Base-by-base conservation (phyloP, 2,797 vertebrate genomes). In the Arctocebus calabarensis region DNA sequence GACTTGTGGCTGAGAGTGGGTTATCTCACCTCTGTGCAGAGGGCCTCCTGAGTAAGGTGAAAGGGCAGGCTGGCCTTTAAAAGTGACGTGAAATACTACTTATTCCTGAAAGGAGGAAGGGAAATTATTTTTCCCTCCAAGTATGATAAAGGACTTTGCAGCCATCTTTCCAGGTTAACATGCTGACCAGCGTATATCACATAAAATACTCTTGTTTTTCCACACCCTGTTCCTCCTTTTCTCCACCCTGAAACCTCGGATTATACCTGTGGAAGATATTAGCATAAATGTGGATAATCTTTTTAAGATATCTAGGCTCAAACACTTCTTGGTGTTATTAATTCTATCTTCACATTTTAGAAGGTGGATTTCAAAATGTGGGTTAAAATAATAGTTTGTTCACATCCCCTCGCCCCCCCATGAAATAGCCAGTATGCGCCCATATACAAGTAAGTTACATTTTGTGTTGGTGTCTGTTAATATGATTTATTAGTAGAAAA, bases 1-100 rank as follows among this genome's bases (percentile, higher is more conserved):
- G 97, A 98, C 97, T 98, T 98, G 97, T 96, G 97, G 96, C 97
- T 98, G 97, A 96, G 96, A 98, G 96, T 95, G 96, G 45, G 61
- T 98, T 98, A 98, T 98, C 98, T 98, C 96, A 48, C 96, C 97
- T 98, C 98, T 97, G 97, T 98, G 97, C 71, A 97, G 95, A 96
- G 98, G 83, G 74, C 79, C 91, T 97, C 97, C 45, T 32, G 91
- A 94, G 97, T 95, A 96, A 96, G 97, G 93, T 86, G 97, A 98
- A 98, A 98, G 97, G 96, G 97, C 88, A 93, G 98, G 96, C 86
- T 84, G 27, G 70, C 32, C 81, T 97, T 97, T 88, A 52, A 94
- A 96, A 94, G 22, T 95, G 97, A 97, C 88, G 89, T 94, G 96
- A 97, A 98, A 52, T 62, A 61, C 95, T 75, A 34, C 62, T 94